phyloP scores from a whole-genome alignment of 2,113 vertebrate genomes.

The Python bivittatus region DNA sequence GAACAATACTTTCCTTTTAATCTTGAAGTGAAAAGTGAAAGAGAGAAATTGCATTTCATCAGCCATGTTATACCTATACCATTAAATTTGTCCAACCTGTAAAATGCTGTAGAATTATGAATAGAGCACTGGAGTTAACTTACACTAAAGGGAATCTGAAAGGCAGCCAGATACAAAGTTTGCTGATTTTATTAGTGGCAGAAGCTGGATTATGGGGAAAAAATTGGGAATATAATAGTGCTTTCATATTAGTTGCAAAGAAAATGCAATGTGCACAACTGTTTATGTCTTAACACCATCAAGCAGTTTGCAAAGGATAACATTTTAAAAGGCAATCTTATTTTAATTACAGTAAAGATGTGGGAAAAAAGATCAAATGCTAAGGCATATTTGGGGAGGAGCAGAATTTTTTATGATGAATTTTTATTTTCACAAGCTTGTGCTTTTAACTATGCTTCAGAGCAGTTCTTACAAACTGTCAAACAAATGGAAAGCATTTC shows the following conservation, averaged over 20 bases:
- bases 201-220: constrained; percentile 28
- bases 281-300: constrained; percentile 53
- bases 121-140: background rate
- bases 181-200: background rate
- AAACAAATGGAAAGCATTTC: constrained; percentile 77
- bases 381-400: constrained; percentile 70
- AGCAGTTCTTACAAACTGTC: constrained; percentile 73
- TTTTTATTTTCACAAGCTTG: constrained; percentile 67
- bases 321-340: constrained; percentile 62
- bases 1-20: constrained; percentile 30
- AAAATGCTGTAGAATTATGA: constrained; percentile 29
- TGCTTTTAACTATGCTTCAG: constrained; percentile 74
- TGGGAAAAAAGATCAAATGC: constrained; percentile 67
- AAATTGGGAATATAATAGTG: constrained; percentile 6
- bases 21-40: constrained; percentile 31
- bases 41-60: constrained; percentile 1
- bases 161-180: background rate
- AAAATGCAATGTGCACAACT: constrained; percentile 57
- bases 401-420: constrained; percentile 61
- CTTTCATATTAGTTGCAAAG: constrained; percentile 46
- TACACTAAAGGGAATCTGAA: constrained; percentile 14
- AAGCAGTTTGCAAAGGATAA: background rate
- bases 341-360: constrained; percentile 71
- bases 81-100: background rate
- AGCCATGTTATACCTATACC: background rate